A percentile compares a stretch with the other conserved stretches of the same genome.
Conservation (phyloP, 35 echinoderm and acorn worm species). For the Apostichopus japonicus region DNA sequence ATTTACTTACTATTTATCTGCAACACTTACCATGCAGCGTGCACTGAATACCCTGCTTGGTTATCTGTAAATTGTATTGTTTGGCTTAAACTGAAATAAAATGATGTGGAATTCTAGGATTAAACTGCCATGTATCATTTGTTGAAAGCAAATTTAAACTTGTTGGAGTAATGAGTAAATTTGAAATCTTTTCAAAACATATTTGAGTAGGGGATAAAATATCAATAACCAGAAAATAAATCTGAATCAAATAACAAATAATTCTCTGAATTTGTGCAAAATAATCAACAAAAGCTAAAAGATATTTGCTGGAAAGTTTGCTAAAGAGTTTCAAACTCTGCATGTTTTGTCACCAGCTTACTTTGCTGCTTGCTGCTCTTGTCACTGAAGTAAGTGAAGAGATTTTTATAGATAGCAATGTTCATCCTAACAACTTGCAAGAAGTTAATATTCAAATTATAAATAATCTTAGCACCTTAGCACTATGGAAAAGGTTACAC, state of each 20-base stretch:
- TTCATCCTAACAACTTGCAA: neutral
- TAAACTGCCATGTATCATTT: neutral
- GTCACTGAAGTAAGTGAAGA: neutral
- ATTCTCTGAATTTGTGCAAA: neutral
- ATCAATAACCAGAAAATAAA: too few species aligned
- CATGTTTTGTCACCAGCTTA: neutral
- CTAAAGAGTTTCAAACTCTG: neutral
- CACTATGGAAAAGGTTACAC: too few species aligned
- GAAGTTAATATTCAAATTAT: neutral
- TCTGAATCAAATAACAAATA: neutral
- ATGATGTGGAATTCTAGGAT: neutral
- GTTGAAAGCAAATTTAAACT: neutral
- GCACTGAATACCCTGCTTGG: neutral
- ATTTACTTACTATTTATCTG: neutral
- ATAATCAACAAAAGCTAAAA: neutral
- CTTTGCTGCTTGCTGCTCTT: neutral
- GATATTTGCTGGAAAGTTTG: neutral
- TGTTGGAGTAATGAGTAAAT: too few species aligned
- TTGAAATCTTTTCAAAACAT: too few species aligned
- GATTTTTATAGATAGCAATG: neutral
- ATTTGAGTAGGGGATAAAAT: too few species aligned
- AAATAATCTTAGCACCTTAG: neutral
- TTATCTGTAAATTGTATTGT: neutral
- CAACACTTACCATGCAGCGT: neutral
- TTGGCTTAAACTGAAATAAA: neutral